Conservation (phyloP, 1,140 invertebrate genomes). For the Mylabris phalerata region DNA sequence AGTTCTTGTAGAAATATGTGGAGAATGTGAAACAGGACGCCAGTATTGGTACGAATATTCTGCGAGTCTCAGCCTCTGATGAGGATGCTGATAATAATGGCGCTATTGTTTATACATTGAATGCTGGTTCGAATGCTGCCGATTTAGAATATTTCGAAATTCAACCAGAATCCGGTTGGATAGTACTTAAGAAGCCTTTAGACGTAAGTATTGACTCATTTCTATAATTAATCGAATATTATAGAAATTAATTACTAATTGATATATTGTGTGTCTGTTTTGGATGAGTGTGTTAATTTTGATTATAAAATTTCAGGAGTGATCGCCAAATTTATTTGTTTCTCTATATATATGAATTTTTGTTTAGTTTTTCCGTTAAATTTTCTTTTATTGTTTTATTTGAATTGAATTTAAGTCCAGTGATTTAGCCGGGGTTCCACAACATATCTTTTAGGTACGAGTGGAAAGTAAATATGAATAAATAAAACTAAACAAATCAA, state of each 20-base stretch:
- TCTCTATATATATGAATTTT: too few relatives aligned
- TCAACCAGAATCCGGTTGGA: constrained; percentile 93
- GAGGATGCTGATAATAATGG: constrained; percentile 95
- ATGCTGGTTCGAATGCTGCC: constrained; percentile 73
- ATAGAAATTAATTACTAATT: neutral
- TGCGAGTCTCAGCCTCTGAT: constrained; percentile 88
- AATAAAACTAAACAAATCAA: constrained; percentile 4
- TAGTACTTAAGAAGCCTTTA: constrained; percentile 84
- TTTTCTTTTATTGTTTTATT: too few relatives aligned
- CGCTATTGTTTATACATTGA: constrained; percentile 86
- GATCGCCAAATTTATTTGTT: too few relatives aligned
- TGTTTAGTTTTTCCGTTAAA: too few relatives aligned
- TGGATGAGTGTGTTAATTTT: neutral
- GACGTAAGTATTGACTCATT: constrained; percentile 72
- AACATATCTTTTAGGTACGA: constrained; percentile 35
- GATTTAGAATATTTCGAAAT: constrained; percentile 93
- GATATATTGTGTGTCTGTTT: neutral
- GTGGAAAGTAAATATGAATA: constrained; percentile 26
- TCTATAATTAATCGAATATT: neutral
- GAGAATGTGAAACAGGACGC: constrained; percentile 96
- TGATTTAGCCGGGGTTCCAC: too few relatives aligned
- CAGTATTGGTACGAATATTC: constrained; percentile 88
- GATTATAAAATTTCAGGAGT: too few relatives aligned
- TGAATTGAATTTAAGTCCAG: too few relatives aligned
- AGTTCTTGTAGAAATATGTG: constrained; percentile 76